Evolutionary conservation across 2,888 invertebrate genomes (phyloP), one percentile per base, ranked within the genome.

Genomic region (Glyphotaelius pellucidus): DNA sequence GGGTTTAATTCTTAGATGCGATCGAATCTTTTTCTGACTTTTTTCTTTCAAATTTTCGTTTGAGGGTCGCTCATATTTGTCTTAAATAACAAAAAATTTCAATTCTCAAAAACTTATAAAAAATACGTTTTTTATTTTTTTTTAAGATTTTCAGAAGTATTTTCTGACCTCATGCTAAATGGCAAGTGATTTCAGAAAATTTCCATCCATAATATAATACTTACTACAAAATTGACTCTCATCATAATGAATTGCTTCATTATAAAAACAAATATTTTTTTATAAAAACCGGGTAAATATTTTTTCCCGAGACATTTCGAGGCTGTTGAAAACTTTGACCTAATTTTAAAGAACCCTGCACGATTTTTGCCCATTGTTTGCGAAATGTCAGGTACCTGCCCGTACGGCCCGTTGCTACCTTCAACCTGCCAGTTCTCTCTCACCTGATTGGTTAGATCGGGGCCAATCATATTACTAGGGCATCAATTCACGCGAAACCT

Each of bases 311-410:
- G 25, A 25, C 67, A 67, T 25, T 67, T 67, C 9, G 67, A 67
- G 67, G 67, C 67, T 67, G 25, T 67, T 1, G 25, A 86, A 86
- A n/a, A 86, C n/a, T 14, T 14, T 86, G 86, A 86, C 86, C 86
- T 47, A 86, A 42, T 86, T 86, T 86, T 86, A 30, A 86, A 86
- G 25, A 86, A 86, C 47, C 42, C n/a, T 19, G 30, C n/a, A 47
- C 86, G 86, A 86, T 86, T n/a, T 30, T 25, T n/a, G 4, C 38
- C 86, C 42, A 42, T 86, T 86, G 86, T 86, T 86, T 86, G 86
- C 42, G n/a, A 67, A 86, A 42, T 86, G 86, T 42, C 86, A 86
- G 86, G 86, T 86, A 15, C 25, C 19, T 83, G 25, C 9, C 67
- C 9, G 0, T 2, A 67, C 67, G 25, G n/a, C 67, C 25, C 25